Conservation (phyloP, 2,797 vertebrate species). For the Karalla daura region DNA sequence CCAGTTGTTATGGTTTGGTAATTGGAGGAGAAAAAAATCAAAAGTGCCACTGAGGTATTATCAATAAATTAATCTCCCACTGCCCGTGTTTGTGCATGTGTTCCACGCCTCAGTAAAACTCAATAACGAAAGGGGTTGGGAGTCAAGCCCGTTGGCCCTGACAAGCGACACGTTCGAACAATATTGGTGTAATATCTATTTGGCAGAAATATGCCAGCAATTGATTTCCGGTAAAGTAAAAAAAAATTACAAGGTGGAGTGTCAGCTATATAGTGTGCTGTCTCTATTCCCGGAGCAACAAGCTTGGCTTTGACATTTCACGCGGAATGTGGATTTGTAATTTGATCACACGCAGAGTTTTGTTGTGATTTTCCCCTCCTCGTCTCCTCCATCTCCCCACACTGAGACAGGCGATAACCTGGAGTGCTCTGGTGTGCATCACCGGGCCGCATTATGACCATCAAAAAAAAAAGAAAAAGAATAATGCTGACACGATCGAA, state of each 20-base stretch:
- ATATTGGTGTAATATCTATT: constrained; percentile 51
- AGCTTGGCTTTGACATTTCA: constrained; percentile 36
- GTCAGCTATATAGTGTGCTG: constrained; percentile 23
- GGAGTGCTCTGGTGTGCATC: constrained; percentile 27
- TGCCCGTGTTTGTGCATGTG: constrained; percentile 20
- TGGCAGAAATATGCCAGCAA: constrained; percentile 48
- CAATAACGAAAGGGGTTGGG: constrained; percentile 50
- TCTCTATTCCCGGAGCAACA: constrained; percentile 36
- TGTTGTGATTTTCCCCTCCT: background rate
- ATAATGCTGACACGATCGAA: constrained; percentile 56
- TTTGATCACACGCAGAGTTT: constrained; percentile 5
- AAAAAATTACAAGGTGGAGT: constrained; percentile 50
- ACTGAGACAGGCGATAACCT: constrained; percentile 1
- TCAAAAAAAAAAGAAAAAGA: background rate
- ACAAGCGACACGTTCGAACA: constrained; percentile 45
- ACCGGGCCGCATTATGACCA: constrained; percentile 31
- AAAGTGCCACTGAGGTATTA: constrained; percentile 41
- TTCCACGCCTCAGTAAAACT: constrained; percentile 46
- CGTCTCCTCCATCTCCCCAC: background rate
- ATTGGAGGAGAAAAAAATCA: constrained; percentile 44
- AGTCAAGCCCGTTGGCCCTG: constrained; percentile 36
- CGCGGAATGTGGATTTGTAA: constrained; percentile 30
- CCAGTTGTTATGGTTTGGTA: constrained; percentile 50
- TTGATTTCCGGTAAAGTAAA: constrained; percentile 53
- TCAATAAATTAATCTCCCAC: constrained; percentile 58